Base-by-base conservation (phyloP, 1,140 invertebrate species). In the Ephestia elutella region DNA sequence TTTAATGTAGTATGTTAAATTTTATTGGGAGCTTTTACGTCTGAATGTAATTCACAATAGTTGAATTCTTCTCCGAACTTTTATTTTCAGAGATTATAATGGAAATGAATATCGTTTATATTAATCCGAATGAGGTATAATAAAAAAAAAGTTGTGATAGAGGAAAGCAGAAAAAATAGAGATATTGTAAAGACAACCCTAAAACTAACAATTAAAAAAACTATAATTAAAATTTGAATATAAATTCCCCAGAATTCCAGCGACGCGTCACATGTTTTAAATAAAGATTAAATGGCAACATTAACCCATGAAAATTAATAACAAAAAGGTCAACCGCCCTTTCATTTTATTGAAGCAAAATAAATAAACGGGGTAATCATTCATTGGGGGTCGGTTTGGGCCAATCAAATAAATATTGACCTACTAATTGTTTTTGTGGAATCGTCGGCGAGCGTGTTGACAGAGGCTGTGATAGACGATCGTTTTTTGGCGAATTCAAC, bases 361-460 rank as follows among this genome's bases (percentile, higher is more conserved):
- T 56, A 65, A 64, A 65, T 57, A 62, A 57, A 50, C 57, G 56
- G 51, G 68, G 65, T 65, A 66, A 70, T 72, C 70, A 69, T 75
- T 76, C 71, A 73, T 59, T 53, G 62, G 58, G n/a, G 54, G 57
- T 62, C 63, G 62, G 65, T 66, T 73, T 67, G 67, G 61, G 74
- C 30, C 70, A 75, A 81, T 82, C 77, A 81, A 86, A 85, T 82
- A 82, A 82, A 84, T 82, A 86, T 86, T 82, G 79, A 80, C 74
- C 74, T 80, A 79, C 76, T 83, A 83, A 86, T 86, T 86, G 77
- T 84, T 84, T 86, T 80, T 85, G 75, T 75, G 80, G 77, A 76
- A 74, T 82, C 73, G 78, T 80, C 68, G 70, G 69, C 73, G 60
- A 64, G 63, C 63, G 60, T 81, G 82, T 84, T 87, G 84, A 87